phyloP scores from a whole-genome alignment of 2,113 vertebrate species.

The Xyrauchen texanus region DNA sequence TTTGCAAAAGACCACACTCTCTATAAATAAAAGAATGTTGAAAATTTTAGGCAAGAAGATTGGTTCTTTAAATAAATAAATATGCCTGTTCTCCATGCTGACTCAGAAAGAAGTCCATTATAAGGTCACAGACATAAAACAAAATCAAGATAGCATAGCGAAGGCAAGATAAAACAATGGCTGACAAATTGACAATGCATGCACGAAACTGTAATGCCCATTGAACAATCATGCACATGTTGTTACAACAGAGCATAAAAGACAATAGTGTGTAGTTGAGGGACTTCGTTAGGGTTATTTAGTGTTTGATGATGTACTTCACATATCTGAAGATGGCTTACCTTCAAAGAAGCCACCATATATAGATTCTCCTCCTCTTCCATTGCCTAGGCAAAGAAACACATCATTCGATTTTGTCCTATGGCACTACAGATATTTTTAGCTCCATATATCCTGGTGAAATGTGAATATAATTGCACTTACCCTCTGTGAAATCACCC shows the following conservation, averaged over 20 bases:
- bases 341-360: conserved; percentile 99
- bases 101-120: conserved; percentile 69
- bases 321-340: conserved; percentile 68
- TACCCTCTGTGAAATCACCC: conserved; percentile 98
- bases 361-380: conserved; percentile 98
- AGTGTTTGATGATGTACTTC: conserved; percentile 30
- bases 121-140: conserved; percentile 54
- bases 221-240: conserved; percentile 84
- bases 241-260: too few relatives aligned
- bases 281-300: background rate
- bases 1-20: conserved; percentile 99
- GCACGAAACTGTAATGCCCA: conserved; percentile 76
- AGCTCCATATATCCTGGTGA: background rate
- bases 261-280: conserved; percentile 61
- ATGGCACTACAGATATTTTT: background rate
- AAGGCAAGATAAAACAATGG: conserved; percentile 51
- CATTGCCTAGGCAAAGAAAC: conserved; percentile 80
- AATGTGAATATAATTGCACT: background rate
- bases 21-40: conserved; percentile 99
- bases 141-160: conserved; percentile 43
- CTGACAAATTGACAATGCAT: conserved; percentile 67
- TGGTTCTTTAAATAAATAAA: conserved; percentile 92
- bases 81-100: conserved; percentile 99
- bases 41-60: conserved; percentile 99
- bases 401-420: too few relatives aligned